Conservation (phyloP, 2,113 vertebrate species). For the Uropsilus gracilis region DNA sequence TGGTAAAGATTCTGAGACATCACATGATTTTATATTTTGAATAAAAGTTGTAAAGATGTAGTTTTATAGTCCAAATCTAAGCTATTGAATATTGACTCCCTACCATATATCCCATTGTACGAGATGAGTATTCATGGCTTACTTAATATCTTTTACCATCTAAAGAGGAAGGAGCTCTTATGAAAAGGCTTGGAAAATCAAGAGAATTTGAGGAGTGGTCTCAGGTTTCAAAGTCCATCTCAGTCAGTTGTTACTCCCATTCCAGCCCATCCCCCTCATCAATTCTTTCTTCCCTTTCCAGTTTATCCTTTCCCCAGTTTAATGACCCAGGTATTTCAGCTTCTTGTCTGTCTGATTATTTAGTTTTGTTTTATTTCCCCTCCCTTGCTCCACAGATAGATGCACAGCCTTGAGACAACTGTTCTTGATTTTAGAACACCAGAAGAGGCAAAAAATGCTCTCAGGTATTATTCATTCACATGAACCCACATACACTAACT, state of each 20-base stretch:
- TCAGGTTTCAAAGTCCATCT: neutral
- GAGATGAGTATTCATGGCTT: neutral
- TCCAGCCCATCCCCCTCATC: neutral
- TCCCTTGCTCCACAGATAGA: neutral
- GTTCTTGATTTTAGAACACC: neutral
- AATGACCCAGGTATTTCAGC: neutral
- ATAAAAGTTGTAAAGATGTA: neutral
- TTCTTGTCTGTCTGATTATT: neutral
- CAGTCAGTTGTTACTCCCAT: neutral
- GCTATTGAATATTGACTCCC: neutral
- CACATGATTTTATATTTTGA: neutral
- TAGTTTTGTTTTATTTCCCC: neutral
- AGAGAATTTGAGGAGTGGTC: neutral
- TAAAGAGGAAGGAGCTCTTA: neutral
- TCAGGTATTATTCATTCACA: accelerated
- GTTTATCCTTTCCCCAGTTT: neutral
- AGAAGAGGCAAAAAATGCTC: neutral
- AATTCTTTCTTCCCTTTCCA: neutral
- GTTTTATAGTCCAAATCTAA: too few species aligned
- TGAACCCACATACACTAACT: neutral
- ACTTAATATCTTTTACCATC: neutral
- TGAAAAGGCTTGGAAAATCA: neutral
- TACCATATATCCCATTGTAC: neutral
- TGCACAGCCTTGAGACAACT: neutral
- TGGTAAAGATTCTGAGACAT: neutral